phyloP scores from a whole-genome alignment of 2,888 invertebrate genomes.

The Mactromeris polynyma region DNA sequence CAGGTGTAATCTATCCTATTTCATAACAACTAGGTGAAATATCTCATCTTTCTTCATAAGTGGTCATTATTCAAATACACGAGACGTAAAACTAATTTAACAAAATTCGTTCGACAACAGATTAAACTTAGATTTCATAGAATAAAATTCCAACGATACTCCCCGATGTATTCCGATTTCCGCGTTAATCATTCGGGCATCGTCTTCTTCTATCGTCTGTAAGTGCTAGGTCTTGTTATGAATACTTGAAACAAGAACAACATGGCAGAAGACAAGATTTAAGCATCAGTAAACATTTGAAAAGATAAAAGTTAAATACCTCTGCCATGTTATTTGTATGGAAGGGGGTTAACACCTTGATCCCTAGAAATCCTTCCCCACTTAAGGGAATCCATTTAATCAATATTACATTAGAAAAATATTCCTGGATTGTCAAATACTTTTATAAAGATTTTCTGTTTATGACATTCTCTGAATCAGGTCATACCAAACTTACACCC shows the following conservation, averaged over 20 bases:
- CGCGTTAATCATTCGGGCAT: neutral
- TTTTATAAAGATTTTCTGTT: no score
- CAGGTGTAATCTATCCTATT: neutral
- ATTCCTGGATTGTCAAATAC: no score
- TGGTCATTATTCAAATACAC: neutral
- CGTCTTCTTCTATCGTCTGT: neutral
- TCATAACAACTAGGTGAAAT: neutral
- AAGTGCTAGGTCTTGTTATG: neutral
- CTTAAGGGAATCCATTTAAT: neutral
- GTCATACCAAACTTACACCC: no score
- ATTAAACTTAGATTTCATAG: neutral
- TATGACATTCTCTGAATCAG: no score
- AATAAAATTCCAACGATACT: neutral
- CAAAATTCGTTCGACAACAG: neutral
- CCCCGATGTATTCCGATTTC: neutral
- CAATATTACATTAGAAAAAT: neutral
- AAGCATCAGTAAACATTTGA: neutral
- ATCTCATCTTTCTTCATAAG: neutral
- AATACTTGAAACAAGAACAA: neutral
- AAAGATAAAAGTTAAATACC: neutral
- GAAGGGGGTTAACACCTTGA: neutral
- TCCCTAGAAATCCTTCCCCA: neutral
- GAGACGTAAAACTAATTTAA: neutral
- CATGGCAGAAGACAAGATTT: neutral
- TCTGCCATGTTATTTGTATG: neutral